Base-by-base conservation (phyloP, 2,797 vertebrate genomes). In the Coilia nasus region DNA sequence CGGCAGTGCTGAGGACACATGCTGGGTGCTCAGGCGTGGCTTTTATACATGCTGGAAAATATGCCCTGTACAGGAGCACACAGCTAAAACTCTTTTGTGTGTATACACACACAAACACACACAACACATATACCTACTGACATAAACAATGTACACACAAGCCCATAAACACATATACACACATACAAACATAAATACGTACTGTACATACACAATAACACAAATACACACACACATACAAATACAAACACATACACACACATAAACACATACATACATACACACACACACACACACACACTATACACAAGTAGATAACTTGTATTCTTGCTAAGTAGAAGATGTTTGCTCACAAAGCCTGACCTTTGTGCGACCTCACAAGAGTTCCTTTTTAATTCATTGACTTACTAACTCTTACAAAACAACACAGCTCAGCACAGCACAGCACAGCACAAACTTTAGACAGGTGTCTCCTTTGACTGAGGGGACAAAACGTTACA, bases 401-500 rank as follows among this genome's bases (percentile, higher is more conserved):
- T 71, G 25, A 78, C 71, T 44, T 14, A 57, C 12, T 15, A 7
- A 17, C 12, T 12, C 3, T 1, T 14, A 57, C 17, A 57, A 15
- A 59, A 21, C 17, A 17, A 59, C 17, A 54, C 56, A 59, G 12
- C 56, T 2, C n/a, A n/a, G n/a, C n/a, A n/a, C n/a, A 4, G 12
- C 64, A 64, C 62, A 64, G 14, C 50, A 54, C 50, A 54, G 14
- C 50, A 11, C 25, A 31, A 14, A 23, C 62, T 28, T 3, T 3
- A 31, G 23, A 71, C 25, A 71, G 28, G 12, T 31, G 25, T 67
- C 25, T 71, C 3, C 6, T 71, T 28, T 71, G 64, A 17, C 64
- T 14, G 87, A 88, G 84, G 83, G 91, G 91, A 93, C 90, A 89
- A 83, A 89, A 92, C 91, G 91, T 91, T 91, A 91, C 89, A 91